Percentiles rank a stretch among this genome's conserved stretches.
phyloP scores from a whole-genome alignment of 2,113 vertebrate genomes.

The Ammodytes dubius region DNA sequence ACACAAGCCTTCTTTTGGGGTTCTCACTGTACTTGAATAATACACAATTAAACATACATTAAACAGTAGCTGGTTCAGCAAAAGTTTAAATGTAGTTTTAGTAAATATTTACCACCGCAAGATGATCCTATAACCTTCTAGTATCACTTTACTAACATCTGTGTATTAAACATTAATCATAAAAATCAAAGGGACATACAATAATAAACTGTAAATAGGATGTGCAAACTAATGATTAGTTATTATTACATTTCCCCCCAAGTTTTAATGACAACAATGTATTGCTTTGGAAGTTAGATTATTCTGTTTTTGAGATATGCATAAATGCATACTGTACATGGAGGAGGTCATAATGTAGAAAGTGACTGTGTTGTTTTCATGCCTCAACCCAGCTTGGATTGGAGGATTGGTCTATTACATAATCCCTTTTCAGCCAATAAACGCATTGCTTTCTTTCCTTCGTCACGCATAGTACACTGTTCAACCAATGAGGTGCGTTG shows the following conservation, averaged over 20 bases:
- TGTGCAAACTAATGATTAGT: not conserved
- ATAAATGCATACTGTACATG: not conserved
- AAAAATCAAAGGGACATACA: not conserved
- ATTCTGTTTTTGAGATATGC: not conserved
- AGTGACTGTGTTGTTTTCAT: conserved; percentile 37
- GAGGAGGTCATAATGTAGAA: not conserved
- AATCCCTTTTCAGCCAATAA: conserved; percentile 51
- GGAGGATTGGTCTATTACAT: conserved; percentile 32
- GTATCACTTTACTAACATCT: too few species aligned
- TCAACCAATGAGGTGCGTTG: conserved; percentile 45
- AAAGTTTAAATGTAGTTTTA: not conserved
- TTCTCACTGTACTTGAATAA: not conserved
- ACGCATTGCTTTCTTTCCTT: rapidly evolving
- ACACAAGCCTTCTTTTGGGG: not conserved
- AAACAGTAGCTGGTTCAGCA: not conserved
- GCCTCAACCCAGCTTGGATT: not conserved
- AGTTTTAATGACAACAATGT: not conserved
- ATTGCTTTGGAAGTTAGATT: too few species aligned
- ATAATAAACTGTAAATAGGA: not conserved
- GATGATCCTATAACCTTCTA: not conserved
- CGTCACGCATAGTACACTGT: rapidly evolving
- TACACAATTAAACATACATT: not conserved
- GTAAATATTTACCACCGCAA: not conserved
- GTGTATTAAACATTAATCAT: not conserved
- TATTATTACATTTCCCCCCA: too few species aligned